A percentile compares a stretch with the other conserved stretches of the same genome.
phyloP scores from a whole-genome alignment of 2,113 vertebrate species.

The Abramis brama region DNA sequence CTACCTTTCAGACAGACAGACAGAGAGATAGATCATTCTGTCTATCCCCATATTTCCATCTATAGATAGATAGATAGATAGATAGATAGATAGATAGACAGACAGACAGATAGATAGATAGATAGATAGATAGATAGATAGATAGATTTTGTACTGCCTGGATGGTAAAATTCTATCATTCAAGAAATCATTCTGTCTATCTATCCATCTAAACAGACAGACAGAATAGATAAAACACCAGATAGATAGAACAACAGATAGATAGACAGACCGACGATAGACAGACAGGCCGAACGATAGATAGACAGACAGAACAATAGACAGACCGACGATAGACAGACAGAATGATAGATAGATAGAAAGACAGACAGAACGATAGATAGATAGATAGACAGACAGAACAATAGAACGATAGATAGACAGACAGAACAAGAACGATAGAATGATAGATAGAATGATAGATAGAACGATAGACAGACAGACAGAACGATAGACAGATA shows the following conservation, averaged over 20 bases:
- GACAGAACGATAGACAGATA: neutral
- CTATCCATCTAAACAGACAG: no score
- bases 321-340: neutral
- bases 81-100: neutral
- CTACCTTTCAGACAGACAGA: neutral
- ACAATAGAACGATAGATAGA: neutral
- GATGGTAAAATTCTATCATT: no score
- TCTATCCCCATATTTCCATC: no score
- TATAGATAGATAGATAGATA: neutral
- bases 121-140: neutral
- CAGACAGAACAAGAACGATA: neutral
- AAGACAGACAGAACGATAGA: no score
- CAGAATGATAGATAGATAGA: neutral
- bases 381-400: no score
- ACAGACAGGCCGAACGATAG: neutral
- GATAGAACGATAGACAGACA: neutral
- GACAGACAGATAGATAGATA: accelerated
- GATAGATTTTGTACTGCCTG: neutral
- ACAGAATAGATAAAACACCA: no score
- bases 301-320: neutral
- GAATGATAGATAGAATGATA: neutral
- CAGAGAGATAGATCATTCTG: neutral
- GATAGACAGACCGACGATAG: no score
- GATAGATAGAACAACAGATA: no score
- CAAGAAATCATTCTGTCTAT: no score